phyloP scores from a whole-genome alignment of 2,113 vertebrate species.

The Rhea americana region DNA sequence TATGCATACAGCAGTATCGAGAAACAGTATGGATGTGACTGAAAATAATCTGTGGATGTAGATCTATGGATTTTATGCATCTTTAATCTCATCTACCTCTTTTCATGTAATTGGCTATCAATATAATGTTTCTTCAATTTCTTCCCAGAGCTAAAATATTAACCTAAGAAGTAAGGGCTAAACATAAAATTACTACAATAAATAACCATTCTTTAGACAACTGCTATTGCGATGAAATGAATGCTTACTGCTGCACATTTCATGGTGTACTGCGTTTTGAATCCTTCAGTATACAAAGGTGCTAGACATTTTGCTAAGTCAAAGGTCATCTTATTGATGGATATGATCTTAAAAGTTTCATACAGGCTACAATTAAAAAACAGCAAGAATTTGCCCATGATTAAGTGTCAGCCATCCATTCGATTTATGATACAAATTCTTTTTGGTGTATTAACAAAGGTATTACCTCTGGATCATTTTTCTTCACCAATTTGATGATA shows the following conservation, averaged over 20 bases:
- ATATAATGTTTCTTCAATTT: not conserved
- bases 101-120: accelerated
- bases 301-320: not conserved
- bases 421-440: not conserved
- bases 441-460: not conserved
- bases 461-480: not conserved
- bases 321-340: not conserved
- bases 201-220: not conserved
- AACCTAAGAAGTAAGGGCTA: not conserved
- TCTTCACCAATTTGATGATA: not conserved
- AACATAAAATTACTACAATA: not conserved
- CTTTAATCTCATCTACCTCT: not conserved
- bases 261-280: not conserved
- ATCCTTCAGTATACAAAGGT: not conserved
- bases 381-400: not conserved
- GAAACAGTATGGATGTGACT: not conserved
- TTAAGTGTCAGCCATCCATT: not conserved
- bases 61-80: not conserved
- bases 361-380: not conserved
- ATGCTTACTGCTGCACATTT: not conserved
- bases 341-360: not conserved
- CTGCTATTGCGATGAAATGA: accelerated
- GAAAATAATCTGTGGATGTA: not conserved
- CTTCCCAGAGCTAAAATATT: not conserved
- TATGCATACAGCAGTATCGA: not conserved